A percentile compares a stretch with the other conserved stretches of the same genome.
phyloP scores from a whole-genome alignment of 2,113 vertebrate species.

The Poicephalus gulielmi region DNA sequence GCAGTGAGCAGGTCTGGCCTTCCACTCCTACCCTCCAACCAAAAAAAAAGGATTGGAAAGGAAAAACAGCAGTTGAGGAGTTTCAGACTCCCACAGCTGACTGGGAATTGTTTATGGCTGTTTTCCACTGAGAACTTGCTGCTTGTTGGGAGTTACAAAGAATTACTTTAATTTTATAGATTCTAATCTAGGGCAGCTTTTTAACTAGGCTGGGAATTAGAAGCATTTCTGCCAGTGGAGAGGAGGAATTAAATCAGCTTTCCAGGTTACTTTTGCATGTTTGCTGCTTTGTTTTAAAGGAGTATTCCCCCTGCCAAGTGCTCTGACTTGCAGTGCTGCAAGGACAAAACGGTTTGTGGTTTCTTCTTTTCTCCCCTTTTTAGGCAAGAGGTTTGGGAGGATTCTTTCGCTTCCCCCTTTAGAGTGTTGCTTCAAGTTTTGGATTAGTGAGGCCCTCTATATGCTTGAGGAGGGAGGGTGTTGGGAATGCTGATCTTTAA shows the following conservation, averaged over 20 bases:
- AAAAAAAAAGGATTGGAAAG: not conserved
- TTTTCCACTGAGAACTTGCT: not conserved
- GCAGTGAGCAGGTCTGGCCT: not conserved
- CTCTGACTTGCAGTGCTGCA: not conserved
- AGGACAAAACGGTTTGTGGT: not conserved
- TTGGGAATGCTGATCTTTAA: not conserved
- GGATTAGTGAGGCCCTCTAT: not conserved
- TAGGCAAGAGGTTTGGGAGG: not conserved
- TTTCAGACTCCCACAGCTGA: not conserved
- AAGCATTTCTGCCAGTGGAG: not conserved
- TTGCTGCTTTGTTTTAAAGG: not conserved
- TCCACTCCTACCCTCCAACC: not conserved
- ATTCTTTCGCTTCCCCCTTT: not conserved
- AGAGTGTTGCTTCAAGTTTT: not conserved
- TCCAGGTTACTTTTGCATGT: not conserved
- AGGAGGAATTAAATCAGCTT: not conserved
- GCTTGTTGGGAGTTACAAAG: not conserved
- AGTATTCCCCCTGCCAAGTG: not conserved
- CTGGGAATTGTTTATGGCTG: fast-evolving
- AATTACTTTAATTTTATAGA: not conserved
- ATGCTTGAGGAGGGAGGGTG: not conserved
- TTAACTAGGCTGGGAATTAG: not conserved
- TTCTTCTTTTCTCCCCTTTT: not conserved
- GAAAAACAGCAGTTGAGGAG: not conserved
- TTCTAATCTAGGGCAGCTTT: not conserved